phyloP scores from a whole-genome alignment of 2,888 invertebrate genomes.

The Polydesmus complanatus region DNA sequence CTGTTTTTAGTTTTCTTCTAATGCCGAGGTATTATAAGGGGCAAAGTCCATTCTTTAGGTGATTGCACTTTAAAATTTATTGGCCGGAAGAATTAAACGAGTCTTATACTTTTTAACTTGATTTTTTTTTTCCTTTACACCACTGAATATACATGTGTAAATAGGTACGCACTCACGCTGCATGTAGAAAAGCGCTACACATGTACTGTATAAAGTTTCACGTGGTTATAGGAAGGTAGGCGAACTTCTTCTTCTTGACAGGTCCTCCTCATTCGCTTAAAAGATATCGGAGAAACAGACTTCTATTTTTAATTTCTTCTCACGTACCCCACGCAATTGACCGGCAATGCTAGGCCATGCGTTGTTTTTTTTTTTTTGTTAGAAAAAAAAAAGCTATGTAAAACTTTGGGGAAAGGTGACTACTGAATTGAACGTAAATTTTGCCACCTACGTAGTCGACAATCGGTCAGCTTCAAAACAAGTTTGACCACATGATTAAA shows the following conservation, averaged over 20 bases:
- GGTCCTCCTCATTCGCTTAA: not conserved
- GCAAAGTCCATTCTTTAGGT: not conserved
- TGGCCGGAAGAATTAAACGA: not conserved
- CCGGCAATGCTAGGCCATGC: not conserved
- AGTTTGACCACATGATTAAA: not conserved
- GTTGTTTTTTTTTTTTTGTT: not conserved
- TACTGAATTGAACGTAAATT: not conserved
- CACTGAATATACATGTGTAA: too few species aligned
- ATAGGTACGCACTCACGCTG: too few species aligned
- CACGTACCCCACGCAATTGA: not conserved
- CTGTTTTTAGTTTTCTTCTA: too few species aligned
- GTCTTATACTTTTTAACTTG: not conserved
- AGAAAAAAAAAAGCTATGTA: not conserved
- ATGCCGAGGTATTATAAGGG: not conserved
- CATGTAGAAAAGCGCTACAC: not conserved
- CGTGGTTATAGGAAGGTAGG: not conserved
- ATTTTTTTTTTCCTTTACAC: not conserved
- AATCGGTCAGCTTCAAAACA: not conserved
- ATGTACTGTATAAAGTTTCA: not conserved
- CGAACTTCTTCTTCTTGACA: not conserved
- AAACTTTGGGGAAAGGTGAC: not conserved
- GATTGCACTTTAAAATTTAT: not conserved
- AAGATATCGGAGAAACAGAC: not conserved
- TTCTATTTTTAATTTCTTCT: not conserved
- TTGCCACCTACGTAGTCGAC: not conserved